Evolutionary conservation across 1,140 invertebrate species (phyloP).

Genomic region (Papilio polyxenes): DNA sequence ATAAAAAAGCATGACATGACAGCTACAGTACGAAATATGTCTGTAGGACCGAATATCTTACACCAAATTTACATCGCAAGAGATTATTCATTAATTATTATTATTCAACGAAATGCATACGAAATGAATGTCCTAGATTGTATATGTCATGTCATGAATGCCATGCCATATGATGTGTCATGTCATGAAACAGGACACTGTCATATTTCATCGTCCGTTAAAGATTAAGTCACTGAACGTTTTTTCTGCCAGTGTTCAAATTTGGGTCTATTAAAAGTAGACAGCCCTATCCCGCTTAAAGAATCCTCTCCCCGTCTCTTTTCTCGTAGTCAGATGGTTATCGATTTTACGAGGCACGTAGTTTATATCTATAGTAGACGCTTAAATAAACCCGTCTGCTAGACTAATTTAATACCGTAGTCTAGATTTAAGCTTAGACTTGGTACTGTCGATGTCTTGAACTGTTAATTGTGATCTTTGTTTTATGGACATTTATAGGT

Average conservation of each 20-base stretch:
- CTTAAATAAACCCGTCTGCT: background rate
- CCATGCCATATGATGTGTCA: too few relatives aligned
- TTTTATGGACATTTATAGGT: background rate
- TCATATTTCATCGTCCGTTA: too few relatives aligned
- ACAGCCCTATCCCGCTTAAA: background rate
- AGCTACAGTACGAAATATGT: too few relatives aligned
- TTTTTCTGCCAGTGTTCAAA: background rate
- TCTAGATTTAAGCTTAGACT: conserved; percentile 21
- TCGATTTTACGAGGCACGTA: conserved; percentile 49
- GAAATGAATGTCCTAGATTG: too few relatives aligned
- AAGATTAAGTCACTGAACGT: too few relatives aligned
- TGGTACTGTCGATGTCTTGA: background rate
- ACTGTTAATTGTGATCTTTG: background rate
- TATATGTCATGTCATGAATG: too few relatives aligned
- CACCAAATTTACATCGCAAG: too few relatives aligned
- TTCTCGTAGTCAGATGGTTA: conserved; percentile 42
- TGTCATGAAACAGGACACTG: too few relatives aligned
- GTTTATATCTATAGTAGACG: conserved; percentile 26
- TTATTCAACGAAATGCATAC: too few relatives aligned
- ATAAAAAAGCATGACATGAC: too few relatives aligned
- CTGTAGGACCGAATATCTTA: too few relatives aligned
- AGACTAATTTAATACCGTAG: conserved; percentile 2
- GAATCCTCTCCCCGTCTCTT: background rate
- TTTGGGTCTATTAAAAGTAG: background rate
- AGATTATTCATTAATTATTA: too few relatives aligned